These are phyloP conservation scores for Hanleya hanleyi DNA, from an alignment of 2,888 invertebrate genomes.

Conservation along the genomic window DNA sequence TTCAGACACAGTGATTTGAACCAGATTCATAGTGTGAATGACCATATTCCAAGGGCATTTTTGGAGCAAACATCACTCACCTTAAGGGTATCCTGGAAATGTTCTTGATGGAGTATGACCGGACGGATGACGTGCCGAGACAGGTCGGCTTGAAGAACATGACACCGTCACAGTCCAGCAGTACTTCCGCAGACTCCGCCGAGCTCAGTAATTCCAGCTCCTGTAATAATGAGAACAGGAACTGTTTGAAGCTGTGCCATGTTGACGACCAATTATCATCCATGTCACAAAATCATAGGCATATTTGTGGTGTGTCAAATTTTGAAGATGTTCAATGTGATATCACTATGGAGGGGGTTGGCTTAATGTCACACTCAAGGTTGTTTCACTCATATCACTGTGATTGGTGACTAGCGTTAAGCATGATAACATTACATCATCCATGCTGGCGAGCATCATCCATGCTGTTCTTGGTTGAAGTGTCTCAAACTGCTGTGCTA, in stretches of 20 bases:
- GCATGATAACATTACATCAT: too few species aligned
- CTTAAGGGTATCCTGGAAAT: slow-evolving; percentile 68
- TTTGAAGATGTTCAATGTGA: neutral
- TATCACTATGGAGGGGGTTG: neutral
- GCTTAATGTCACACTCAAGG: too few species aligned
- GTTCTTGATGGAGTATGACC: slow-evolving; percentile 68
- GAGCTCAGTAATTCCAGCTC: slow-evolving; percentile 55
- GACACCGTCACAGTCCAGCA: slow-evolving; percentile 65
- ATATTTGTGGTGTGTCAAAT: neutral
- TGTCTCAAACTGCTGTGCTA: too few species aligned
- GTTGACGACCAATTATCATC: neutral
- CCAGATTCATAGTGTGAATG: too few species aligned
- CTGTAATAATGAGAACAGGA: neutral
- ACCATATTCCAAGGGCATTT: too few species aligned
- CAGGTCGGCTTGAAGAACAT: slow-evolving; percentile 72
- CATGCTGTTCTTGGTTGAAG: too few species aligned
- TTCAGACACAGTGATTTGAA: too few species aligned
- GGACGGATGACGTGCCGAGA: slow-evolving; percentile 60
- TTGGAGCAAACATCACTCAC: too few species aligned
- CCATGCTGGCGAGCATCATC: too few species aligned
- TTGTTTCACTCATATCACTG: too few species aligned
- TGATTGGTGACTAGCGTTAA: too few species aligned
- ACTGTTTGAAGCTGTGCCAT: too few species aligned
- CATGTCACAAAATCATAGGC: neutral
- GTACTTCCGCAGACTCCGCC: slow-evolving; percentile 65